Base-by-base conservation (phyloP, 2,113 vertebrate species). In the Eclectus roratus region DNA sequence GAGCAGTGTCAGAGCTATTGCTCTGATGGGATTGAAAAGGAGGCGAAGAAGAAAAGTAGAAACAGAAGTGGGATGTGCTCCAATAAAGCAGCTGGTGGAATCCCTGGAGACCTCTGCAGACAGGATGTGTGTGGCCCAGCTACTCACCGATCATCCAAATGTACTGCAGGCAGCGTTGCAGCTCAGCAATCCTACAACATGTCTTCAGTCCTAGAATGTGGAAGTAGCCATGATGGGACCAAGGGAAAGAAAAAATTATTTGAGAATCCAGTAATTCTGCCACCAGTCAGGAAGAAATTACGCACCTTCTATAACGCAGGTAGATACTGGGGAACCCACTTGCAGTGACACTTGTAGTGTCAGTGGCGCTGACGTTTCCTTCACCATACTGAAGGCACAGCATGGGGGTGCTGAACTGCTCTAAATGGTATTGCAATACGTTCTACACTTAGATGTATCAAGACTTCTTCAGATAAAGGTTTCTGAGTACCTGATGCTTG, bases 231-330 rank as follows among this genome's bases (percentile, higher is more conserved):
- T 49, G 91, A 97, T 89, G 94, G 92, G 23, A n/a, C 56, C 39
- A 94, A 97, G 33, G 74, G 88, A 8, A 97, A 63, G 31, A 95
- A 97, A 39, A 93, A 31, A 17, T 73, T 97, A 2, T 29, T 43
- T 37, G 61, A 85, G 39, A 85, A 86, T 49, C 86, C 68, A 2
- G 93, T 95, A 21, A 73, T 82, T 33, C 90, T 82, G 3, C 97
- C 97, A 46, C 96, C 95, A 2, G 66, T 97, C 52, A 98, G 97
- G 97, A 99, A 99, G 97, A 99, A 99, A 93, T 97, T 98, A 1
- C 98, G 99, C 8, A 99, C 99, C 6, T 98, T 99, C 29, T 99
- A 99, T 82, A 99, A 96, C 29, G 95, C 98, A 70, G 98, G 99
- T 99, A 97, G 97, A 91, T 80, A 39, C 15, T 3, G 5, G 44